Evolutionary conservation across 1,140 invertebrate species (phyloP).

Genomic region (Parasteatoda tepidariorum): DNA sequence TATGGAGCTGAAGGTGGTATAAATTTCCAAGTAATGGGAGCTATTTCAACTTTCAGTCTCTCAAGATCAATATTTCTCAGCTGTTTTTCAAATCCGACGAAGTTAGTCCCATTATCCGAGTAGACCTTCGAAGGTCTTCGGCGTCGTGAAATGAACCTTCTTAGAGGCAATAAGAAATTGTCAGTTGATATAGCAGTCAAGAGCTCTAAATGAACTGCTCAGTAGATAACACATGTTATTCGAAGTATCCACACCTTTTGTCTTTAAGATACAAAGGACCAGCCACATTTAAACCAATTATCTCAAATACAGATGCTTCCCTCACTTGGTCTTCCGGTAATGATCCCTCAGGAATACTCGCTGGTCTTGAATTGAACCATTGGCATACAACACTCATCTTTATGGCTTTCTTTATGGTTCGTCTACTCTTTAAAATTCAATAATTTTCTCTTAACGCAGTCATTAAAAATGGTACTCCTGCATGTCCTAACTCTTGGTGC

Average conservation of each 20-base stretch:
- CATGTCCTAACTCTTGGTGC: background rate
- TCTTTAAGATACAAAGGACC: constrained; percentile 65
- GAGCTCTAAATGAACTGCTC: constrained; percentile 65
- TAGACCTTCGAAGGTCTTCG: constrained; percentile 65
- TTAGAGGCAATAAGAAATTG: constrained; percentile 66
- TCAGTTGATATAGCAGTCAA: constrained; percentile 66
- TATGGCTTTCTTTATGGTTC: background rate
- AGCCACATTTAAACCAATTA: constrained; percentile 66
- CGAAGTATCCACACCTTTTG: background rate
- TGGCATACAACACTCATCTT: background rate
- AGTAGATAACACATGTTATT: background rate
- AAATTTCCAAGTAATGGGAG: constrained; percentile 35
- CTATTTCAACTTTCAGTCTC: background rate
- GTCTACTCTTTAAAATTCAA: constrained; percentile 9
- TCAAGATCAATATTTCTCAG: background rate
- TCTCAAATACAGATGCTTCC: constrained; percentile 65
- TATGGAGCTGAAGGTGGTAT: constrained; percentile 9
- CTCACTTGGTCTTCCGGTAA: constrained; percentile 63
- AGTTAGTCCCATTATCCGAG: constrained; percentile 68
- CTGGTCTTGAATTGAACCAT: background rate
- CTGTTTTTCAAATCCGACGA: constrained; percentile 63
- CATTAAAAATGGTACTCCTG: background rate
- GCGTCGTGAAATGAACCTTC: constrained; percentile 67
- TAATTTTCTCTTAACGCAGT: background rate
- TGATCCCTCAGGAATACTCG: background rate